phyloP scores from a whole-genome alignment of 2,113 vertebrate species.

The Ceyx cyanopectus region DNA sequence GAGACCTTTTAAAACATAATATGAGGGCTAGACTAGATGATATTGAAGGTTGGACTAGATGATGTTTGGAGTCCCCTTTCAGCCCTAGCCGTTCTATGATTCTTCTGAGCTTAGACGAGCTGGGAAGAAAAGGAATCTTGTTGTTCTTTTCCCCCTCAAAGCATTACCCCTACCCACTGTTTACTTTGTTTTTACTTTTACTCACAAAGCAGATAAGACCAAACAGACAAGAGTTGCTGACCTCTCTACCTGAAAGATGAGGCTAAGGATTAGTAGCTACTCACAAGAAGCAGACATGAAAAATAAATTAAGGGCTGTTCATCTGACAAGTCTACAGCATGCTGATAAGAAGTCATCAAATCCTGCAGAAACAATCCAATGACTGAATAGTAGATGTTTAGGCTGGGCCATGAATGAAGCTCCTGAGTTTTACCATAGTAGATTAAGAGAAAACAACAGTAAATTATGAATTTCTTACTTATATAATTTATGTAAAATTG shows the following conservation, averaged over 20 bases:
- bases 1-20: not conserved
- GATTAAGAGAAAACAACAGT: not conserved
- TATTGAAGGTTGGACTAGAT: no score
- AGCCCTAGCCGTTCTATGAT: no score
- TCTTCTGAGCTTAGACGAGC: not conserved
- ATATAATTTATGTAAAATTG: not conserved
- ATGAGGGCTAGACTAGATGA: not conserved
- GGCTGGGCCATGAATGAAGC: not conserved
- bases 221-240: not conserved
- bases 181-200: not conserved
- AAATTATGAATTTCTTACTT: not conserved
- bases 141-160: not conserved
- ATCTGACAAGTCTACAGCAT: not conserved
- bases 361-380: not conserved
- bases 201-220: not conserved
- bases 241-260: not conserved
- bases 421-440: not conserved
- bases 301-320: not conserved
- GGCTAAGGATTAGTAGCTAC: not conserved
- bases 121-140: rapidly evolving
- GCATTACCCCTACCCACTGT: not conserved
- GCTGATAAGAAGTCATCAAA: not conserved
- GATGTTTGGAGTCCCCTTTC: no score
- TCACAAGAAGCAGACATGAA: not conserved
- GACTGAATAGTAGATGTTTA: not conserved